Base-by-base conservation (phyloP, 2,888 invertebrate genomes). In the Plemyria rubiginata region DNA sequence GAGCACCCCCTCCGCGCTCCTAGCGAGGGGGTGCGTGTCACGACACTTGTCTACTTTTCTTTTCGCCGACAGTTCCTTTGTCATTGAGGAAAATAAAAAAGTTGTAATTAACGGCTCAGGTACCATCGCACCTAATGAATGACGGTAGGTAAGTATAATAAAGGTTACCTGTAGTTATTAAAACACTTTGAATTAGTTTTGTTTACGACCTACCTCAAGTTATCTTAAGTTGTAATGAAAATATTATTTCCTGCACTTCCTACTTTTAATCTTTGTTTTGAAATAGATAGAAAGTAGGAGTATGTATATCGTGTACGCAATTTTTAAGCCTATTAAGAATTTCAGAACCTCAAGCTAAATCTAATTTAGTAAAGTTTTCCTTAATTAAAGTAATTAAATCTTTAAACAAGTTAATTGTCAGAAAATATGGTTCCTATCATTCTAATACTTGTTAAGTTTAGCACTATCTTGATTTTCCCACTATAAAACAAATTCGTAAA, bases 21-120 rank as follows among this genome's bases (percentile, higher is more conserved):
- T 74, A 75, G 72, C 79, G 73, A 77, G 82, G 86, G 87, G 90
- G 89, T 89, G 90, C 92, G 87, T 89, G 91, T 88, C 90, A 91
- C 90, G 92, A 91, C 92, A 92, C 92, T 92, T 89, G 92, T 91
- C 92, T 92, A 92, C 92, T 92, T 92, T 92, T 92, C 92, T 92
- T 92, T 92, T 91, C 91, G 90, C 87, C 90, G 90, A 91, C 90
- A 90, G 90, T 92, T 92, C 90, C 92, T 92, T 92, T 92, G 92
- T 92, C 92, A 91, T 88, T 92, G 92, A 89, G 89, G 87, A 90
- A 92, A 92, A 92, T 92, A 92, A 92, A 92, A 92, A 92, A 92
- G 86, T 92, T 90, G 87, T 92, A 92, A 92, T 92, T 92, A 92
- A 92, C 92, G 91, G 90, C 86, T 86, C 91, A 92, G 91, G 91